Conservation (phyloP, 2,888 invertebrate species). For the Amiota mariae region DNA sequence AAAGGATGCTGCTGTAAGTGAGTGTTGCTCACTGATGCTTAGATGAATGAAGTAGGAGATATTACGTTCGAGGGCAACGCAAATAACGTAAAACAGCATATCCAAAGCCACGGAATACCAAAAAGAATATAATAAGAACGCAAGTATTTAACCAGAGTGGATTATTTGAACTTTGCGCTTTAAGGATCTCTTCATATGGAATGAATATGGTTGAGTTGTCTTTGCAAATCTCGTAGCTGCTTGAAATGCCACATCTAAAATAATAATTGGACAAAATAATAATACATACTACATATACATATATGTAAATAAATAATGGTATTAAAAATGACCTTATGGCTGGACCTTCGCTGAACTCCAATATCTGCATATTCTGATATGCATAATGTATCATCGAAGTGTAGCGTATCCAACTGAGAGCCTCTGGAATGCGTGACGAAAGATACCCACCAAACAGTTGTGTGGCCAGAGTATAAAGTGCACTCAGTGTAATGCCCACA, state of each 20-base stretch:
- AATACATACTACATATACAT: neutral
- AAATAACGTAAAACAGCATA: conserved; percentile 83
- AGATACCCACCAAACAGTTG: conserved; percentile 85
- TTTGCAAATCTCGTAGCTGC: conserved; percentile 80
- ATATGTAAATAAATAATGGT: too few relatives aligned
- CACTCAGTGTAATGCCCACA: conserved; percentile 84
- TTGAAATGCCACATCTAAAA: conserved; percentile 79
- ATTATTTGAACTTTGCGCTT: conserved; percentile 77
- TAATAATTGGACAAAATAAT: neutral
- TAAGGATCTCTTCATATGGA: conserved; percentile 80
- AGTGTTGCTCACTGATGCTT: conserved; percentile 64
- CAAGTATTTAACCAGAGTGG: conserved; percentile 84
- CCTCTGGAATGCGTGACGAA: conserved; percentile 82
- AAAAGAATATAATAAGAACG: conserved; percentile 80
- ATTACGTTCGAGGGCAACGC: conserved; percentile 78
- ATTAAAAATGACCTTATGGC: conserved; percentile 78
- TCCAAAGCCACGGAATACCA: conserved; percentile 82
- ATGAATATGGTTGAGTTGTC: conserved; percentile 76
- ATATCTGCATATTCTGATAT: conserved; percentile 86
- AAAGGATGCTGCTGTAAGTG: conserved; percentile 36
- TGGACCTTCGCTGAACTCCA: conserved; percentile 82
- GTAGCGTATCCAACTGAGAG: conserved; percentile 84
- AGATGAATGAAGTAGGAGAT: conserved; percentile 38
- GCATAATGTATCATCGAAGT: conserved; percentile 86
- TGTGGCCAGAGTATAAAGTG: conserved; percentile 83